Evolutionary conservation across 2,888 invertebrate species (phyloP), one percentile per base, ranked within the genome.

Genomic region (Reticulitermes lucifugus): DNA sequence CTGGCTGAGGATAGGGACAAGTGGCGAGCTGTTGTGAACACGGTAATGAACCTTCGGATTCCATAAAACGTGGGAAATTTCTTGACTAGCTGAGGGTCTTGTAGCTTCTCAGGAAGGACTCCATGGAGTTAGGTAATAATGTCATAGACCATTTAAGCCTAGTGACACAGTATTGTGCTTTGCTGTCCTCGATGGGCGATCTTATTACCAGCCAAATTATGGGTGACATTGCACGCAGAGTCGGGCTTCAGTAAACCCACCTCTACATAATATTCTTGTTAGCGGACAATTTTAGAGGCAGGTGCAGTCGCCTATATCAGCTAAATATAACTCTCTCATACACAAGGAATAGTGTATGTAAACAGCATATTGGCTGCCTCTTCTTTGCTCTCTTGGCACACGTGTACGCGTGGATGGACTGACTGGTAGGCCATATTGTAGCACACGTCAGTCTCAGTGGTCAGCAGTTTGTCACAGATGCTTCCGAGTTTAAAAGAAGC

Each of bases 311-410:
- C 46, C 46, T 35, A 14, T 51, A 22, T 35, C 35, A 18, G 46
- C 60, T 80, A 80, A 80, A 80, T 80, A 60, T 80, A 80, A 60
- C 80, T 80, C 80, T 55, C 43, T 79, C 21, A 41, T 59, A 80
- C 41, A 80, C 80, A 80, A 35, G 9, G 80, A 22, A 22, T 51
- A 59, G 59, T 59, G 41, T 80, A 35, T 80, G 80, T 80, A 80
- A 80, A 80, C 80, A 80, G 60, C 80, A 80, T 35, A 59, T 80
- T 80, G 80, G 35, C 55, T 80, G 80, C 73, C 25, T 79, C 79
- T 51, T 51, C 51, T 29, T n/a, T 25, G 9, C 4, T n/a, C 2
- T 51, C 79, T 79, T 79, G 79, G 79, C 79, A 51, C 79, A 79
- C 79, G 79, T 79, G 79, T 51, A 79, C 55, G 4, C 65, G 60